These are phyloP conservation scores for Aphyosemion australe DNA, from an alignment of 2,113 vertebrate species.

Conservation along the genomic window DNA sequence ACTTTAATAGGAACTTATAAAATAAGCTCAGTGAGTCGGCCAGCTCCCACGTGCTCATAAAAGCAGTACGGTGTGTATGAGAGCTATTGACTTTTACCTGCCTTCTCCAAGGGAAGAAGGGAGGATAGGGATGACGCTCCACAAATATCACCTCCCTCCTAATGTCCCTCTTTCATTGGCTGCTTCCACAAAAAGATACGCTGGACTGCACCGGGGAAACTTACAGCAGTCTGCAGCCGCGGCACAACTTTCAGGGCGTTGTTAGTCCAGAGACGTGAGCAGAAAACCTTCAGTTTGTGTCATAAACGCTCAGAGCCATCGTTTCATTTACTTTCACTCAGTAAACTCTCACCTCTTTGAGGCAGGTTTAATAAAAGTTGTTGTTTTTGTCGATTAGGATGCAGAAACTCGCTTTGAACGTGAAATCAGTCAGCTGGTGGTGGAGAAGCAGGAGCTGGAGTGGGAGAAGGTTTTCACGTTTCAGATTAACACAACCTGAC, in stretches of 20 bases:
- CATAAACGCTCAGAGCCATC: neutral
- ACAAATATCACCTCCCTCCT: slow-evolving; percentile 77
- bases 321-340: neutral
- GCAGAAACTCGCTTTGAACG: slow-evolving; percentile 86
- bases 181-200: slow-evolving; percentile 45
- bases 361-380: slow-evolving; percentile 1
- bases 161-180: slow-evolving; percentile 57
- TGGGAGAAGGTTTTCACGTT: slow-evolving; percentile 86
- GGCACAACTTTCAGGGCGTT: slow-evolving; percentile 37
- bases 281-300: neutral
- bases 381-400: slow-evolving; percentile 74
- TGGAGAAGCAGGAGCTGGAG: slow-evolving; percentile 92
- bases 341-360: neutral
- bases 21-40: slow-evolving; percentile 68
- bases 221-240: slow-evolving; percentile 33
- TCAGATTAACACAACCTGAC: neutral
- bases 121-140: slow-evolving; percentile 79
- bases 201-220: slow-evolving; percentile 46
- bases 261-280: neutral
- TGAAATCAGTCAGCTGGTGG: slow-evolving; percentile 86
- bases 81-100: slow-evolving; percentile 81
- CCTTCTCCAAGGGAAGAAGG: slow-evolving; percentile 66
- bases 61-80: slow-evolving; percentile 73
- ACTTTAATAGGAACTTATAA: slow-evolving; percentile 81
- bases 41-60: slow-evolving; percentile 80